Percentiles rank a stretch among this genome's conserved stretches.
Conservation (phyloP, 1,140 invertebrate genomes). For the Thalassaphorura encarpata region DNA sequence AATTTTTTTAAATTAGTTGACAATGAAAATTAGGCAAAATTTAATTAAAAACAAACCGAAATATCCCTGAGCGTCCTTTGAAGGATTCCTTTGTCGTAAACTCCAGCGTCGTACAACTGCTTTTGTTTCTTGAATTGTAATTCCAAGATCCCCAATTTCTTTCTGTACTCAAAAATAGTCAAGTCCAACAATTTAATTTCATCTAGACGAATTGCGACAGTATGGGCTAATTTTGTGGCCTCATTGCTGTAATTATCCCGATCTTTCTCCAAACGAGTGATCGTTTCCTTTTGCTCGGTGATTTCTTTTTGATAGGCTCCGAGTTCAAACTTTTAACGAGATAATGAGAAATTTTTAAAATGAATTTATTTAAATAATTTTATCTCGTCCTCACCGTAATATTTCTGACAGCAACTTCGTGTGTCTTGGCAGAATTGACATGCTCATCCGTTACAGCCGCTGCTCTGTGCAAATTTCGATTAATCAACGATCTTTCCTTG, state of each 20-base stretch:
- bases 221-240: constrained; percentile 19
- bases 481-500: constrained; percentile 12
- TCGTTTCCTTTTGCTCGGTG: constrained; percentile 2
- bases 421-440: constrained; percentile 3
- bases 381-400: neutral
- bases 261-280: constrained; percentile 17
- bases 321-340: constrained; percentile 7
- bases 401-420: constrained; percentile 12
- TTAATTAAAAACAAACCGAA: constrained; percentile 2
- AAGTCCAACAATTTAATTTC: constrained; percentile 18
- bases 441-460: constrained; percentile 9
- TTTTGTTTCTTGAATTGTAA: constrained; percentile 15
- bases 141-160: constrained; percentile 16
- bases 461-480: constrained; percentile 14
- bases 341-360: neutral
- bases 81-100: constrained; percentile 18
- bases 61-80: constrained; percentile 15
- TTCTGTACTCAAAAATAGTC: constrained; percentile 15
- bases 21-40: neutral
- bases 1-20: neutral
- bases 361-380: neutral
- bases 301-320: constrained; percentile 14
- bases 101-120: constrained; percentile 12
- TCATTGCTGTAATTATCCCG: constrained; percentile 25
- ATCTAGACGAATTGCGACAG: constrained; percentile 15